phyloP scores from a whole-genome alignment of 2,888 invertebrate genomes.

The Phalera bucephala region DNA sequence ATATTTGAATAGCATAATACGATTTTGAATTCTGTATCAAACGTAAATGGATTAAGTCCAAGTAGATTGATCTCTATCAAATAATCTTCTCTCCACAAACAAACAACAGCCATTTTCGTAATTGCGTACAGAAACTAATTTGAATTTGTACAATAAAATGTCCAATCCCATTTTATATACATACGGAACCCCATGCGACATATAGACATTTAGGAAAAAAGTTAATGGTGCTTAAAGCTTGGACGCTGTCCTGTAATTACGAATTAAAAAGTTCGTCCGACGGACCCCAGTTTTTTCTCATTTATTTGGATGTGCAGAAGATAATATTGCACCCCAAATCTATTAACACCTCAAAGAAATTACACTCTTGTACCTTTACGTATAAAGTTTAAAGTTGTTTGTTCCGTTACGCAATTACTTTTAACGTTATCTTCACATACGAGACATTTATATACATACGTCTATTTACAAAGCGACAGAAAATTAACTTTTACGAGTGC shows the following conservation, averaged over 20 bases:
- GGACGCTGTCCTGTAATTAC: conserved; percentile 81
- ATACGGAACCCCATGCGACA: conserved; percentile 56
- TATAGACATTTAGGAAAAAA: conserved; percentile 77
- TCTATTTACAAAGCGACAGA: conserved; percentile 58
- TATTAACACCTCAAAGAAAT: conserved; percentile 24
- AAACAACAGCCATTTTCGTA: conserved; percentile 24
- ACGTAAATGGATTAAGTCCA: too few species aligned
- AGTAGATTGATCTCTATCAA: not conserved
- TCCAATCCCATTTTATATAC: conserved; percentile 57
- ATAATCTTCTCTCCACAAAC: conserved; percentile 1
- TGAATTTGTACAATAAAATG: conserved; percentile 62
- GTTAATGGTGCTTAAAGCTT: conserved; percentile 80
- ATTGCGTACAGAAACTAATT: conserved; percentile 52
- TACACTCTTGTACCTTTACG: conserved; percentile 19
- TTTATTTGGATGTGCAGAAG: conserved; percentile 75
- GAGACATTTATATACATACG: conserved; percentile 63
- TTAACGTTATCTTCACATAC: conserved; percentile 71
- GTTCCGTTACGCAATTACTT: conserved; percentile 59
- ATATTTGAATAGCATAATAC: too few species aligned
- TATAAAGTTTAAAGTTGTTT: conserved; percentile 44
- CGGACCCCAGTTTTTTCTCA: conserved; percentile 77
- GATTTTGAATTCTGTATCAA: too few species aligned
- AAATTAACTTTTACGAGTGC: conserved; percentile 66
- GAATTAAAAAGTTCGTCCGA: conserved; percentile 79
- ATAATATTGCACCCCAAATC: conserved; percentile 75